A percentile compares a stretch with the other conserved stretches of the same genome.
phyloP scores from a whole-genome alignment of 2,113 vertebrate species.

The Drymodes brunneopygia region DNA sequence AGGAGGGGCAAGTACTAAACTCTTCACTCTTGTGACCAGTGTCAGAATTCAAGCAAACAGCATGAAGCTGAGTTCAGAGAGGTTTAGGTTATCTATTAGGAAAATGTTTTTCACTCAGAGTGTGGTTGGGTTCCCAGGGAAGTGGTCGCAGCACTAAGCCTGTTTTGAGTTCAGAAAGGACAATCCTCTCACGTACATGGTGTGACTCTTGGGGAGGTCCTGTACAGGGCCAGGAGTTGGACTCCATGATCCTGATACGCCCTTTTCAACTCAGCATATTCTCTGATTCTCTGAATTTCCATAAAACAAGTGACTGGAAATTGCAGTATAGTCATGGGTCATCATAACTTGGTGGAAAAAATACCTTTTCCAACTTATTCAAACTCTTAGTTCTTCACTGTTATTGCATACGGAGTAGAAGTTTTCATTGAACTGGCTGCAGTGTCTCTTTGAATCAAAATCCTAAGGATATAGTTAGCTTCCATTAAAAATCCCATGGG shows the following conservation, averaged over 20 bases:
- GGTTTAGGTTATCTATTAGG: not conserved
- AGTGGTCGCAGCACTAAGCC: not conserved
- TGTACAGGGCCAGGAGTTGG: not conserved
- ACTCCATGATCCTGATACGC: not conserved
- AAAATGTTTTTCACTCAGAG: not conserved
- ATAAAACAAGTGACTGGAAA: not conserved
- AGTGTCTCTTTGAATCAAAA: not conserved
- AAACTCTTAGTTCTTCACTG: not conserved
- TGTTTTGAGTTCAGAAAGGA: not conserved
- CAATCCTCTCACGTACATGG: not conserved
- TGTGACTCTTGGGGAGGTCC: not conserved
- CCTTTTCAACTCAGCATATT: not conserved
- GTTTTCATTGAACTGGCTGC: not conserved
- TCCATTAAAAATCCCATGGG: not conserved
- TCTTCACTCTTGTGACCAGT: not conserved
- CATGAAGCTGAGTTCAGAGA: not conserved
- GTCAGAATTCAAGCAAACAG: not conserved
- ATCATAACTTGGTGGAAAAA: not conserved
- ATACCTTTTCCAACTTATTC: not conserved
- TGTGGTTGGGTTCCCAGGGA: not conserved
- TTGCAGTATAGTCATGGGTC: not conserved
- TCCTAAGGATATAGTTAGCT: not conserved
- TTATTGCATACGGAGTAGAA: not conserved
- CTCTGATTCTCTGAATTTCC: not conserved
- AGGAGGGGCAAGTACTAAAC: not conserved